Percentiles rank a stretch among this genome's conserved stretches.
These are phyloP conservation scores for Astatoreochromis straeleni DNA, from an alignment of 2,113 vertebrate species.

Conservation along the genomic window DNA sequence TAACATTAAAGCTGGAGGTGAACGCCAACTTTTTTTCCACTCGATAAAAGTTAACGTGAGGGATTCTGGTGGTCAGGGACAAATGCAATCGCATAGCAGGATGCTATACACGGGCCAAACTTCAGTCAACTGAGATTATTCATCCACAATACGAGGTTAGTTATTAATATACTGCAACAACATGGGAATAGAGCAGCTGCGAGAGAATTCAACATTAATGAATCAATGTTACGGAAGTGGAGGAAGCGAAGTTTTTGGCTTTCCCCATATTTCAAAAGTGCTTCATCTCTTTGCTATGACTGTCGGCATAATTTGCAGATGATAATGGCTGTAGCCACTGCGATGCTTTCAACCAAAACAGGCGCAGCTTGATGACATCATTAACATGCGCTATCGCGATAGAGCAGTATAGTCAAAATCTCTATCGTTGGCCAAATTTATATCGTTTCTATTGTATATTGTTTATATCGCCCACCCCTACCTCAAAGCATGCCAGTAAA, in stretches of 20 bases:
- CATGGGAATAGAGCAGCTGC: background rate
- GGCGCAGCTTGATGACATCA: background rate
- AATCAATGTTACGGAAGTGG: background rate
- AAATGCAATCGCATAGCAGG: fast-evolving
- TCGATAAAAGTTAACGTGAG: fast-evolving
- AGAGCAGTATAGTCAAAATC: background rate
- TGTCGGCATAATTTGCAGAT: background rate
- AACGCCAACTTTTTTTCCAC: fast-evolving
- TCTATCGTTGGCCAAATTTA: background rate
- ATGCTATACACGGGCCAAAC: fast-evolving
- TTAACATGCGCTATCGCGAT: background rate
- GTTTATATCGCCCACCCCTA: background rate
- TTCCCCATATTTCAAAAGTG: fast-evolving
- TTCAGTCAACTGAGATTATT: background rate
- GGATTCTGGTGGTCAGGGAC: fast-evolving
- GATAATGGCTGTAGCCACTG: background rate
- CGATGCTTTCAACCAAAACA: background rate
- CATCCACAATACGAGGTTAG: fast-evolving
- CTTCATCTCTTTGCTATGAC: background rate
- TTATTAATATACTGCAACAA: background rate
- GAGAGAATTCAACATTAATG: background rate
- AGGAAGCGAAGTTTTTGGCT: background rate
- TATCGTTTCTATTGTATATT: fast-evolving
- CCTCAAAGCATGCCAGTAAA: background rate
- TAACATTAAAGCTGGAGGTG: too few species aligned